Base-by-base conservation (phyloP, 2,888 invertebrate genomes). In the Idaea biselata region DNA sequence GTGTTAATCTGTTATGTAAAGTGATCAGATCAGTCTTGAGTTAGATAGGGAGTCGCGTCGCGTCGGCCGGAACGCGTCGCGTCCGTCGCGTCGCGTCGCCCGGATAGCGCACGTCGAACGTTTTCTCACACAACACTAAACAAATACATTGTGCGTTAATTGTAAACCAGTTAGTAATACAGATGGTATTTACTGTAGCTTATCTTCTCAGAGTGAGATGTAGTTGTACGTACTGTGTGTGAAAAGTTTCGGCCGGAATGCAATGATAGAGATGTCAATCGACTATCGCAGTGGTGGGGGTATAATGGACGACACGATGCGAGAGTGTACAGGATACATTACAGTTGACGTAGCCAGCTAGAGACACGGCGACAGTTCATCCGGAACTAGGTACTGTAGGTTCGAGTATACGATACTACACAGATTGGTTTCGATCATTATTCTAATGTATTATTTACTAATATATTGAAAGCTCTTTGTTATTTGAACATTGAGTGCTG, bases 401-500 rank as follows among this genome's bases (percentile, higher is more conserved):
- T 80, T 79, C 87, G 89, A 90, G 91, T 92, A 92, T 91, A 92
- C 90, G 87, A 83, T 14, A 88, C 91, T 92, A 91, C 89, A 91
- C 91, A 87, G 89, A 83, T 69, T 84, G 86, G 87, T 84, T 86
- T 83, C 83, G 87, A 87, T 80, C 69, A 86, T 87, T 89, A 90
- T 78, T 82, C 91, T 92, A 90, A 89, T 83, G 84, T 89, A 84
- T 83, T 88, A 90, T 88, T 88, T 79, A 88, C 90, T 91, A 91
- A 89, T 90, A 88, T 84, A 80, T 91, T 87, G 90, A 91, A 84
- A 92, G 92, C 92, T 92, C 91, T 86, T 92, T 91, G 89, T 89
- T 86, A 91, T 92, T 92, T 92, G 92, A 92, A 92, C 92, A 92
- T 92, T 90, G 89, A 88, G 90, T 92, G 91, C 91, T 87, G 89